phyloP scores from a whole-genome alignment of 1,140 invertebrate species.

The Brachionus plicatilis region DNA sequence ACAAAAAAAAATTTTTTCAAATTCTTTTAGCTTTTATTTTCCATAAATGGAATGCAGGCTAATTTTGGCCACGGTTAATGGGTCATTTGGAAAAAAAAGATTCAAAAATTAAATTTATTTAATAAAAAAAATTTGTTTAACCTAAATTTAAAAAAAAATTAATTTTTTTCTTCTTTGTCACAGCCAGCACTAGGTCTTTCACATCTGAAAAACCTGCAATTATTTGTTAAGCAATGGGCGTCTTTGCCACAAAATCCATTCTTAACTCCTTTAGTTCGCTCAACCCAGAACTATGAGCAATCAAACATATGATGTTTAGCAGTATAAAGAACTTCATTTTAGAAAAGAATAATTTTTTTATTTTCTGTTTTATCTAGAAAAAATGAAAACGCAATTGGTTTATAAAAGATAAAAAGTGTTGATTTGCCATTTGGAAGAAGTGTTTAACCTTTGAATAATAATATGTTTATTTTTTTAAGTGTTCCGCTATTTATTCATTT shows the following conservation, averaged over 20 bases:
- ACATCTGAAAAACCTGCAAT: conserved; percentile 7
- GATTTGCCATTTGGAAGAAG: neutral
- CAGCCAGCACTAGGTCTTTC: neutral
- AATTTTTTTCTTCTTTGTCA: neutral
- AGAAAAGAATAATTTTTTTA: neutral
- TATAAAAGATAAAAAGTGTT: neutral
- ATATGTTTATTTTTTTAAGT: neutral
- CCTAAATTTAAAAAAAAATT: neutral
- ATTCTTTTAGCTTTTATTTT: neutral
- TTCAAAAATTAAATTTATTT: neutral
- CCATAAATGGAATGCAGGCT: neutral
- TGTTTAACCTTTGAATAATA: neutral
- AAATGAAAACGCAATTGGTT: neutral
- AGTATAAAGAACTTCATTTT: neutral
- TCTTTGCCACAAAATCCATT: conserved; percentile 20
- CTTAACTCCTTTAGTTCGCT: neutral
- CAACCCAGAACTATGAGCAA: neutral
- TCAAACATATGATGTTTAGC: neutral
- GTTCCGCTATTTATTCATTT: neutral
- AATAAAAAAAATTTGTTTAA: neutral
- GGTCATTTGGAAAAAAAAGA: neutral
- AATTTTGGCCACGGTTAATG: neutral
- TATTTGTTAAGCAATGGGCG: conserved; percentile 31
- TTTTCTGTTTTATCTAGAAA: neutral
- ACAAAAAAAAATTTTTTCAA: neutral